Evolutionary conservation across 2,113 vertebrate species (phyloP), one percentile per base, ranked within the genome.

Genomic region (Sinocyclocheilus rhinocerous): DNA sequence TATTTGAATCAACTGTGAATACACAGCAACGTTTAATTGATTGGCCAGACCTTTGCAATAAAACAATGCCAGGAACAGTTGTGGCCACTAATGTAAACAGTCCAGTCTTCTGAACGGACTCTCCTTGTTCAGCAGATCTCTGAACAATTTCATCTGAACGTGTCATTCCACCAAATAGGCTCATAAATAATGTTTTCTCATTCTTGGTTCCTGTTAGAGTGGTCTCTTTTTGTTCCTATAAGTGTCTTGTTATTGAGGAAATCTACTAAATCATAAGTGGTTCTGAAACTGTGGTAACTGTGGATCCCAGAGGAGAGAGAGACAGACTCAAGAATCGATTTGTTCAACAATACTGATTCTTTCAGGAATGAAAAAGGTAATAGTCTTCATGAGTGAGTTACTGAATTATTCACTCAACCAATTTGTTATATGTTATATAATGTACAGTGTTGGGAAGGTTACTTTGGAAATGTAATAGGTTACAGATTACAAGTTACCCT

Each of bases 1-100:
- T 85, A 79, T 87, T 76, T 85, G 88, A 78, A 82, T 85, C 45
- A 78, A 79, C 72, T 29, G 83, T 84, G n/a, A 83, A 85, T 65
- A 52, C 11, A 18, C 59, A 42, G 65, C 29, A 57, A 81, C 42
- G 26, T 33, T 82, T 84, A 65, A 77, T 33, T 86, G 73, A 85
- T 57, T 87, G 73, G 63, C 84, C 81, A 87, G 72, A 65, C 59
- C 15, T 55, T 80, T 84, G 65, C 59, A 86, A 18, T 13, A 24
- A 50, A 84, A 61, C 29, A 61, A 75, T 69, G 86, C 59, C 78
- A 89, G 81, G 77, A 89, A 87, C 65, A 85, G 72, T 65, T 50
- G 36, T 50, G 84, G 79, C 26, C 57, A 52, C 52, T 61, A 87
- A 69, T 72, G 22, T 48, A 63, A 84, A 86, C n/a, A 77, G 48